phyloP scores from a whole-genome alignment of 1,140 invertebrate genomes.

The Drosophila pallidifrons region DNA sequence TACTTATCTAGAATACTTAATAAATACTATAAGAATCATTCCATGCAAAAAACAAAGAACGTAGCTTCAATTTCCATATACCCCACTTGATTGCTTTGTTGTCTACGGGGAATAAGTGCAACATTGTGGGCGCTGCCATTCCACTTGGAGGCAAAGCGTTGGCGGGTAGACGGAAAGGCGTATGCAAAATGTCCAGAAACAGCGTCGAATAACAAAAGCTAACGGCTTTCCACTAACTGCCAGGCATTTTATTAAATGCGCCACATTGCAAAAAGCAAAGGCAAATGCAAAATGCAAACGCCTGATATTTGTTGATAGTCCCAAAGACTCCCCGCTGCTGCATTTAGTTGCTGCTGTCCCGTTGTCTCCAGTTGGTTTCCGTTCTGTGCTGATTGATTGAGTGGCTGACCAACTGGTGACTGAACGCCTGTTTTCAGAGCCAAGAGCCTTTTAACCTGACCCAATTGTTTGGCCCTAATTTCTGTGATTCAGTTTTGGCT shows the following conservation, averaged over 20 bases:
- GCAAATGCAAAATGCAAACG: conserved; percentile 45
- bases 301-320: conserved; percentile 46
- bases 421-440: neutral
- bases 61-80: neutral
- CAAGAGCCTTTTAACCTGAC: conserved; percentile 50
- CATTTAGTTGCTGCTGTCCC: neutral
- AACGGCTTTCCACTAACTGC: conserved; percentile 23
- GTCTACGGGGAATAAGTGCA: conserved; percentile 5
- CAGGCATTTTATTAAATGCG: conserved; percentile 47
- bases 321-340: neutral
- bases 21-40: too few relatives aligned
- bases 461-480: conserved; percentile 63
- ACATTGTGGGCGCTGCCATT: conserved; percentile 5
- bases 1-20: too few relatives aligned
- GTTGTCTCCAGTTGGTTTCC: conserved; percentile 16
- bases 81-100: neutral
- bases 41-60: too few relatives aligned
- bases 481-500: conserved; percentile 48
- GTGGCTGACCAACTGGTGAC: conserved; percentile 39
- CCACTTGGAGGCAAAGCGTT: neutral
- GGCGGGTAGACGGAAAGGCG: neutral
- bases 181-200: neutral
- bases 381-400: conserved; percentile 65
- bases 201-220: conserved; percentile 28
- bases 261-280: conserved; percentile 22